A percentile compares a stretch with the other conserved stretches of the same genome.
Evolutionary conservation across 2,888 invertebrate genomes (phyloP).

Genomic region (Cepaea hortensis): DNA sequence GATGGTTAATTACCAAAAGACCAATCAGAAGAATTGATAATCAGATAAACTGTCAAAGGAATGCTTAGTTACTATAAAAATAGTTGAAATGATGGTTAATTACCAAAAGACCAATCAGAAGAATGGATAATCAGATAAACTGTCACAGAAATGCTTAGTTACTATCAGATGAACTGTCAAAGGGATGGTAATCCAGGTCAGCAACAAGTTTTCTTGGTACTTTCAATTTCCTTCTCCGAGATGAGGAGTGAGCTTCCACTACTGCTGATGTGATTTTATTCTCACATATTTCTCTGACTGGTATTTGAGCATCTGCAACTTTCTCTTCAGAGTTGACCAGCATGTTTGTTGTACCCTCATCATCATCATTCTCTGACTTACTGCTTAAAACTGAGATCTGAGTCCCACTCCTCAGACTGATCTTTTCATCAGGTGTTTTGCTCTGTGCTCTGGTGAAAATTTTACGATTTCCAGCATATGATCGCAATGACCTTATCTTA

Average conservation of each 20-base stretch:
- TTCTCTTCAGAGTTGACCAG: background rate
- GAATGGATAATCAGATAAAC: background rate
- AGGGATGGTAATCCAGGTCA: constrained; percentile 46
- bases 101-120: background rate
- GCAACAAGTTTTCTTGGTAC: constrained; percentile 46
- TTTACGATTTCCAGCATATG: constrained; percentile 46
- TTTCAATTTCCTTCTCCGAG: constrained; percentile 44
- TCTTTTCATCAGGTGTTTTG: background rate
- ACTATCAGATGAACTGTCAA: constrained; percentile 49
- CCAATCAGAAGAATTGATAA: background rate
- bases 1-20: background rate
- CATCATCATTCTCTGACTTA: constrained; percentile 30
- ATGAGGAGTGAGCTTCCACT: constrained; percentile 22
- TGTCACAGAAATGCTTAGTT: constrained; percentile 10
- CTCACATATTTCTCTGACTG: background rate
- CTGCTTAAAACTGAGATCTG: constrained; percentile 7
- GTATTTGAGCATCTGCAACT: too few species aligned
- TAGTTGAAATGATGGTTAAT: background rate
- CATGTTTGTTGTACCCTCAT: background rate
- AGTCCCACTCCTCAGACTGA: constrained; percentile 35
- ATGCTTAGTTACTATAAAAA: background rate
- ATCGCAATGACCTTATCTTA: constrained; percentile 36
- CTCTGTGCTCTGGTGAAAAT: constrained; percentile 25
- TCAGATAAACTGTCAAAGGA: background rate
- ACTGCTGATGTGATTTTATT: background rate